These are phyloP conservation scores for Caenorhabditis sp. DNA, from an alignment of 2,888 invertebrate genomes.

Conservation along the genomic window DNA sequence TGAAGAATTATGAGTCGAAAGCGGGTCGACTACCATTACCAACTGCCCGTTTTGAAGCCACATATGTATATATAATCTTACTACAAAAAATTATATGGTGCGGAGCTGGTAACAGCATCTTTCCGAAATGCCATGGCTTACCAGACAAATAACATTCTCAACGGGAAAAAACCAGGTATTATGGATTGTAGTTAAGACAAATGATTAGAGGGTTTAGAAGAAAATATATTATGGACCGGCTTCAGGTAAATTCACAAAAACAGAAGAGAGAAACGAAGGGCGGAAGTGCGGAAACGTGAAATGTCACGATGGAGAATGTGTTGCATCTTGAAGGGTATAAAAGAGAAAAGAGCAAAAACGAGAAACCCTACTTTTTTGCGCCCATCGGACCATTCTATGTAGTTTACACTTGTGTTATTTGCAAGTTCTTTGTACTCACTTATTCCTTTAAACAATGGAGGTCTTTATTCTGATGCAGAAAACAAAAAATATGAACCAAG, in stretches of 20 bases:
- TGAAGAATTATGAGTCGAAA: slow-evolving; percentile 38
- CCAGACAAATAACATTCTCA: neutral
- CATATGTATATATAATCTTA: slow-evolving; percentile 38
- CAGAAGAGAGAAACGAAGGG: neutral
- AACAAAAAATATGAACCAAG: no score
- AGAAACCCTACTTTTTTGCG: slow-evolving; percentile 14
- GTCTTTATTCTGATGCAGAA: no score
- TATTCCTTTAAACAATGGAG: slow-evolving; percentile 22
- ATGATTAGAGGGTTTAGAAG: no score
- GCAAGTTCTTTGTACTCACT: slow-evolving; percentile 7
- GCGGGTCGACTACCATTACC: neutral
- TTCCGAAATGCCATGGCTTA: neutral
- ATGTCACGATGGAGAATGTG: slow-evolving; percentile 37
- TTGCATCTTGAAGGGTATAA: slow-evolving; percentile 37
- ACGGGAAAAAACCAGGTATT: slow-evolving; percentile 4
- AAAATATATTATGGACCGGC: neutral
- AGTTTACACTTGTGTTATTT: slow-evolving; percentile 31
- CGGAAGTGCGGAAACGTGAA: slow-evolving; percentile 16
- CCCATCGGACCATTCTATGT: slow-evolving; percentile 40
- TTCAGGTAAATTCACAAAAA: neutral
- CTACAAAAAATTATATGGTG: slow-evolving; percentile 37
- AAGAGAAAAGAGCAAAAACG: slow-evolving; percentile 4
- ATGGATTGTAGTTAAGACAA: no score
- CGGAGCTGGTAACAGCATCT: neutral
- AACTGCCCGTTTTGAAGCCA: neutral